phyloP scores from a whole-genome alignment of 2,113 vertebrate genomes.

The Podiceps cristatus region DNA sequence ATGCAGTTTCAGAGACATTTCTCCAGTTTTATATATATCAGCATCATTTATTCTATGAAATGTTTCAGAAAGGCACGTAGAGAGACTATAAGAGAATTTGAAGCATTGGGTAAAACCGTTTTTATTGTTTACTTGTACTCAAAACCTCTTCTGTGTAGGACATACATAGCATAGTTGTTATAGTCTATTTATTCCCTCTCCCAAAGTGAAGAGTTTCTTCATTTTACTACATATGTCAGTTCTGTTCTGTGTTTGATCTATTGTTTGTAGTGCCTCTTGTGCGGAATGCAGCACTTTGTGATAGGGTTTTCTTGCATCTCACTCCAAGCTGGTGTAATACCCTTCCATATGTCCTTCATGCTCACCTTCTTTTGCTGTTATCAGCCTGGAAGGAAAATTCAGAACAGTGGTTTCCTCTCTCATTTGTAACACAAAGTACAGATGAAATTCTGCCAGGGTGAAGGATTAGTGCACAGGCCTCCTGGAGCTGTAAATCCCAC shows the following conservation, averaged over 20 bases:
- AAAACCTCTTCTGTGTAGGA: not conserved
- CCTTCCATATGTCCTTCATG: not conserved
- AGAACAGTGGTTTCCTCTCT: not conserved
- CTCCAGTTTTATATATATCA: not conserved
- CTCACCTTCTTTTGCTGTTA: not conserved
- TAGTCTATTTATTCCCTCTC: not conserved
- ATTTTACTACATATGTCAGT: not conserved
- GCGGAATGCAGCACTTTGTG: not conserved
- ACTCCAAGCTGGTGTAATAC: not conserved
- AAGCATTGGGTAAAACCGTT: not conserved
- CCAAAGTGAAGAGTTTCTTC: not conserved
- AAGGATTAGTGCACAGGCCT: not conserved
- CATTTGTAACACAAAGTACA: not conserved
- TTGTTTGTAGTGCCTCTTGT: not conserved
- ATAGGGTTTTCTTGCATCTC: not conserved
- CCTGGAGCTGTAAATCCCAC: conserved; percentile 13
- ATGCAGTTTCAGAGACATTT: not conserved
- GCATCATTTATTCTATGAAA: not conserved
- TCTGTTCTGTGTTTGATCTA: not conserved
- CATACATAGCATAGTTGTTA: not conserved
- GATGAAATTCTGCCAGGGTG: not conserved
- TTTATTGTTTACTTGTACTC: not conserved
- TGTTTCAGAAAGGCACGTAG: fast-evolving
- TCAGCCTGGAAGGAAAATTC: not conserved
- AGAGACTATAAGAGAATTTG: not conserved